Base-by-base conservation (phyloP, 2,797 vertebrate species). In the Macrochelys suwanniensis region DNA sequence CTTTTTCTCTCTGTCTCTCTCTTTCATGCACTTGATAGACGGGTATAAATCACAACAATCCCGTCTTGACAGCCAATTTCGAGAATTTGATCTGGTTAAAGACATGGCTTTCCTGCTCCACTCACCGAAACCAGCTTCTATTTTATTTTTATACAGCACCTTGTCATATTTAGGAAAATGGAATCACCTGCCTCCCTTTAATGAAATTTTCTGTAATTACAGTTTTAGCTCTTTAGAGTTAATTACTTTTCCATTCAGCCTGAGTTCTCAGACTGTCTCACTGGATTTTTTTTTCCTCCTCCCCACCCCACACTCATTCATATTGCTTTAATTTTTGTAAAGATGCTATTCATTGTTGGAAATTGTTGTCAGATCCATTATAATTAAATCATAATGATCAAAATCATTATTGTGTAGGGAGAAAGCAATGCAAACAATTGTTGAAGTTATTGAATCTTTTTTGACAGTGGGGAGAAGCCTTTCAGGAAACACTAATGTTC, bases 41-140 rank as follows among this genome's bases (percentile, higher is more conserved):
- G 99, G 98, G 99, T 99, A 99, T 99, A 99, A 99, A 99, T 99
- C 99, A 99, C 98, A 98, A 98, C 99, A 99, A 98, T 99, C 99
- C 99, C 94, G 98, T 98, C 98, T 98, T 99, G 99, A 99, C 99
- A 99, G 99, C 99, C 99, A 99, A 99, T 99, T 99, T 99, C 98
- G 95, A 99, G 99, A 99, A 99, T 99, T 99, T 99, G 99, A 99
- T 99, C 99, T 99, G 99, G 99, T 99, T 99, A 99, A 99, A 99
- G 99, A 99, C 99, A 98, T 97, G 98, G 98, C 98, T 99, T 98
- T 98, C 98, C 98, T 95, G 97, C 98, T 98, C 96, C 92, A 56
- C 98, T 98, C 98, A 85, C 98, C 65, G 95, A 97, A 98, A 97
- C 95, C 54, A 90, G 97, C 98, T 98, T 97, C 97, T 97, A 68